Evolutionary conservation across 2,797 vertebrate genomes (phyloP).

Genomic region (Geotrypetes seraphini): DNA sequence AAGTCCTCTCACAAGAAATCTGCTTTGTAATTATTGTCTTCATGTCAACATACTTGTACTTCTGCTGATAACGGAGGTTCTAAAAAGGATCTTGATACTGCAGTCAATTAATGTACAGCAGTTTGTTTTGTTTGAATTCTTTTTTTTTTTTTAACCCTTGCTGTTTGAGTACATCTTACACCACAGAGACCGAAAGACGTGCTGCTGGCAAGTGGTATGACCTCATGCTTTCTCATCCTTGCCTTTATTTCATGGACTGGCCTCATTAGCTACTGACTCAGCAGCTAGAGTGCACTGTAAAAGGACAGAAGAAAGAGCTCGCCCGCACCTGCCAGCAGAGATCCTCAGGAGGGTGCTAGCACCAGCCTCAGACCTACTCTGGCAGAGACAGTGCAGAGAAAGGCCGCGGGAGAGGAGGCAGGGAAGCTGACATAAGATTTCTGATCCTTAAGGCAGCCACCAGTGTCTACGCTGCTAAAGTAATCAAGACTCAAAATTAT

Average conservation of each 20-base stretch:
- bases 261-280: slow-evolving; percentile 38
- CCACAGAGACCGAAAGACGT: slow-evolving; percentile 29
- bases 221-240: slow-evolving; percentile 35
- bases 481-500: slow-evolving; percentile 60
- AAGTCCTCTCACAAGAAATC: slow-evolving; percentile 74
- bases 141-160: slow-evolving; percentile 65
- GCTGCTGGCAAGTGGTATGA: slow-evolving; percentile 39
- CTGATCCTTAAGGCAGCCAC: slow-evolving; percentile 50
- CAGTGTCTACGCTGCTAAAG: slow-evolving; percentile 48
- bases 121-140: no score
- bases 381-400: no score
- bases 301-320: neutral
- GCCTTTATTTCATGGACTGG: slow-evolving; percentile 31
- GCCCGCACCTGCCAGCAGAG: neutral
- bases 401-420: neutral
- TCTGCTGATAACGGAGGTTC: slow-evolving; percentile 71
- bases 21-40: slow-evolving; percentile 62
- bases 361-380: no score
- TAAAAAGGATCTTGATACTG: slow-evolving; percentile 50
- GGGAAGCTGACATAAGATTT: slow-evolving; percentile 15
- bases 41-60: slow-evolving; percentile 51
- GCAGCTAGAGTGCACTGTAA: slow-evolving; percentile 4
- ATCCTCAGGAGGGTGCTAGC: no score
- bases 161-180: slow-evolving; percentile 47
- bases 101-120: slow-evolving; percentile 63